Percentiles rank a stretch among this genome's conserved stretches.
Conservation (phyloP, 2,797 vertebrate species). For the Tadarida brasiliensis region DNA sequence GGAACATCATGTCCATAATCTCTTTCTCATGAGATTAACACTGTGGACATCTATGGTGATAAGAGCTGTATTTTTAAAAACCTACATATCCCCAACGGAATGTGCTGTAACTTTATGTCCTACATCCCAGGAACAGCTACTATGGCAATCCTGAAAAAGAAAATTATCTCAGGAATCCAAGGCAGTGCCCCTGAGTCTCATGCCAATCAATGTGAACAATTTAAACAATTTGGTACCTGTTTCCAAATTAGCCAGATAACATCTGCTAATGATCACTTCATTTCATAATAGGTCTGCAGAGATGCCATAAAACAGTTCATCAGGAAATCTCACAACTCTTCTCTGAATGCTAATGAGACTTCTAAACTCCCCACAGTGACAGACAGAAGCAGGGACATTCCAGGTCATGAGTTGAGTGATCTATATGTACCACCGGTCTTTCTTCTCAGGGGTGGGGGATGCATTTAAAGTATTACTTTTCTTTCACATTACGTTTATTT, state of each 20-base stretch:
- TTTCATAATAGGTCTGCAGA: background rate
- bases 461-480: background rate
- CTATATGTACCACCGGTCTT: fast-evolving
- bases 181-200: no score
- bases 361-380: background rate
- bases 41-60: background rate
- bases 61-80: background rate
- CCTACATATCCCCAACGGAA: background rate
- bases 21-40: background rate
- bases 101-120: background rate
- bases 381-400: background rate
- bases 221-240: background rate
- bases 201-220: background rate
- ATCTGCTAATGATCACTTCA: background rate
- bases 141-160: background rate
- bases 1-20: background rate
- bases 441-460: background rate
- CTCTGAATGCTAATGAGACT: background rate
- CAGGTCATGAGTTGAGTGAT: background rate
- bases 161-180: background rate
- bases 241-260: constrained; percentile 16
- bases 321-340: background rate
- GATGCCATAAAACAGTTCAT: background rate
- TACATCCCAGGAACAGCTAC: background rate
- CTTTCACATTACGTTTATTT: background rate